Evolutionary conservation across 2,888 invertebrate genomes (phyloP), one percentile per base, ranked within the genome.

Genomic region (Gastracanthus pulcherrimus): DNA sequence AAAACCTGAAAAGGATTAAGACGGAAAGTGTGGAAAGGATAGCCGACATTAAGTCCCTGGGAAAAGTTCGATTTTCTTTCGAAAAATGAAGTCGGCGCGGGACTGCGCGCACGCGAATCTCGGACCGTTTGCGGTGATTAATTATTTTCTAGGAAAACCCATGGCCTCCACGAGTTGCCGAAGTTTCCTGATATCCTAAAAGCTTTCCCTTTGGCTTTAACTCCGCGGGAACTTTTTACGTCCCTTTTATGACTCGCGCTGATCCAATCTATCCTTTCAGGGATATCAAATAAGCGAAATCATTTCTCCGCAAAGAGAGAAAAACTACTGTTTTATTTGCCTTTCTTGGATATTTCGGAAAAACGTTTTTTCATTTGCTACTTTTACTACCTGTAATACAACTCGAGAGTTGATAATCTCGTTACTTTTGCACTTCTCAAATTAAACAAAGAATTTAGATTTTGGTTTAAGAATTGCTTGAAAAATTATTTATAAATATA

Each of bases 101-200:
- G n/a, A 5, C 48, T 7, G 34, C 23, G 23, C 23, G 26, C 51
- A n/a, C n/a, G n/a, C 64, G 48, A 64, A 77, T 71, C 51, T 62
- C 64, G 41, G 62, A 5, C 71, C n/a, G 58, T 67, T 38, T 23
- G 64, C 66, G 29, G 64, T 80, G 76, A 80, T 76, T 72, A 81
- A 81, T 81, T 77, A 81, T 81, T 81, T 81, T 51, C 34, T 13
- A 45, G 19, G 48, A 64, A 70, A 62, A 60, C 38, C 48, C 19
- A 13, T 3, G 19, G n/a, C 31, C 13, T 66, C 34, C 60, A 26
- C 13, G 26, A 34, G 19, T 36, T 51, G 9, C 31, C 48, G 5
- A 77, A 81, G n/a, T 81, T 81, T 81, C 26, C 41, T 77, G 77
- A 77, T 77, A 81, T 72, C 69, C 81, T 81, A 74, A 81, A 77